Evolutionary conservation across 2,888 invertebrate species (phyloP).

Genomic region (Watsonalla binaria): DNA sequence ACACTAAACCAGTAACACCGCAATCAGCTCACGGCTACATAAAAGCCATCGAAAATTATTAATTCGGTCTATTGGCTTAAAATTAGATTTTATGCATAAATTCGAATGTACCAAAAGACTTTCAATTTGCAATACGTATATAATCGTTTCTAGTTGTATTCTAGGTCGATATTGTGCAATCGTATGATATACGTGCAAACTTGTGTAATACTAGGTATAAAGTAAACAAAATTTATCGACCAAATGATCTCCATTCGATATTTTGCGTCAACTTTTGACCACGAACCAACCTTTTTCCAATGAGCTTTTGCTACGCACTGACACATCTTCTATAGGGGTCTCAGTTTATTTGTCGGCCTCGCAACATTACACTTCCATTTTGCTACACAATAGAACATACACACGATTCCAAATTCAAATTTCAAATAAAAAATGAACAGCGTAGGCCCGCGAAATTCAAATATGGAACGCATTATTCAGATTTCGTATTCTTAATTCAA

Average conservation of each 20-base stretch:
- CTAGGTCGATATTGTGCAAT: slow-evolving; percentile 30
- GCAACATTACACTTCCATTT: slow-evolving; percentile 42
- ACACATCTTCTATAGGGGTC: slow-evolving; percentile 52
- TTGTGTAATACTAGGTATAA: slow-evolving; percentile 40
- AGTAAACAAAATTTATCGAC: slow-evolving; percentile 34
- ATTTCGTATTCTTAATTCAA: slow-evolving; percentile 69
- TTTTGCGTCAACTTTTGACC: slow-evolving; percentile 30
- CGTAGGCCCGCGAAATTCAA: slow-evolving; percentile 56
- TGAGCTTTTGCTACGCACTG: slow-evolving; percentile 18
- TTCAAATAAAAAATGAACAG: slow-evolving; percentile 57
- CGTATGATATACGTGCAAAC: slow-evolving; percentile 19
- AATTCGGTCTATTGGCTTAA: background rate
- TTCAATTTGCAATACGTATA: slow-evolving; percentile 1
- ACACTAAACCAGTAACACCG: too few relatives aligned
- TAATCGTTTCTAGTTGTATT: slow-evolving; percentile 2
- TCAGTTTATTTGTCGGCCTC: background rate
- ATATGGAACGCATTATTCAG: slow-evolving; percentile 66
- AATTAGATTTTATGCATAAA: slow-evolving; percentile 2
- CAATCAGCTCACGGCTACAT: background rate
- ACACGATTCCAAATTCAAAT: slow-evolving; percentile 73
- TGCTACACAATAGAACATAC: slow-evolving; percentile 69
- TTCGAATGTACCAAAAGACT: slow-evolving; percentile 1
- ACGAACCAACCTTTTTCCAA: slow-evolving; percentile 9
- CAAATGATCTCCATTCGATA: slow-evolving; percentile 42
- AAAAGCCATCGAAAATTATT: background rate